Evolutionary conservation across 92 coral and sea anemone species (phyloP).

Genomic region (Virgularia gustaviana): DNA sequence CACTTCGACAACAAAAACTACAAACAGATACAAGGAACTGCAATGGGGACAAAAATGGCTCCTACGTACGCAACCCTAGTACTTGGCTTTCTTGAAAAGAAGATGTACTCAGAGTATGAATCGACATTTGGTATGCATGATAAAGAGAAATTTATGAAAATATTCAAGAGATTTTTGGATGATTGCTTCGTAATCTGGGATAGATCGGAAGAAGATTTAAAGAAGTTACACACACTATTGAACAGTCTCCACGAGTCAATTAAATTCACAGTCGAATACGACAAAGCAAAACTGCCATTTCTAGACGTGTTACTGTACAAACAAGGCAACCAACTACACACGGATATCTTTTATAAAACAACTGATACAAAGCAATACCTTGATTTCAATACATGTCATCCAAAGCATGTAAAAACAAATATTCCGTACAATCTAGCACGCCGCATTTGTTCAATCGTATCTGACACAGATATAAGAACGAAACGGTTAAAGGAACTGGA

Average conservation of each 20-base stretch:
- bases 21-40: no score
- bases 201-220: not conserved
- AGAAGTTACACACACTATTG: not conserved
- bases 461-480: constrained; percentile 12
- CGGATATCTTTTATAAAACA: constrained; percentile 31
- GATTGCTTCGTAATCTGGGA: not conserved
- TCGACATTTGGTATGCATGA: no score
- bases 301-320: constrained; percentile 25
- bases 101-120: no score
- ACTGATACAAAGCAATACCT: constrained; percentile 35
- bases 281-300: not conserved
- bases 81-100: no score
- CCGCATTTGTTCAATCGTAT: constrained; percentile 24
- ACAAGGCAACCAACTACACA: constrained; percentile 9
- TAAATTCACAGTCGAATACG: constrained; percentile 14
- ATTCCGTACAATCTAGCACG: constrained; percentile 27
- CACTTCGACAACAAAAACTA: no score
- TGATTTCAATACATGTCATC: constrained; percentile 17
- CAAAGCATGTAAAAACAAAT: constrained; percentile 13
- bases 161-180: constrained; percentile 28
- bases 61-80: no score
- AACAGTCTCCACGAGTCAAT: constrained; percentile 17
- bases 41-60: no score
- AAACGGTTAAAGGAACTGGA: constrained; percentile 22
- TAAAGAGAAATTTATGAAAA: not conserved